Base-by-base conservation (phyloP, 2,797 vertebrate genomes). In the Lateolabrax maculatus region DNA sequence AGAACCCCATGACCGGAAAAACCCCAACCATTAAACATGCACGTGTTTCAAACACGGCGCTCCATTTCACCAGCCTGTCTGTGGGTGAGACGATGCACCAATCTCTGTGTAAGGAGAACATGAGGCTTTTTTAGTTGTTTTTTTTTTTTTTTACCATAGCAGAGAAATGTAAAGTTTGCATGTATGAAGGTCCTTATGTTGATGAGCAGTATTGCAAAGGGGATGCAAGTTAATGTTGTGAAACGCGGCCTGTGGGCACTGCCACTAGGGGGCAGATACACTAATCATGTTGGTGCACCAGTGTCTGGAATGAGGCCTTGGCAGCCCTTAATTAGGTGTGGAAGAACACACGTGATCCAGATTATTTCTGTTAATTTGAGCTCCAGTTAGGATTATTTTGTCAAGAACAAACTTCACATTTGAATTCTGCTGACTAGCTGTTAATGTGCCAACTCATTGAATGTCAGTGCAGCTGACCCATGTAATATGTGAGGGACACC, bases 251-350 rank as follows among this genome's bases (percentile, higher is more conserved):
- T 23, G 43, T 6, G 16, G 15, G 19, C 15, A 18, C 1, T 16
- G 41, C 58, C 53, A 57, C 29, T 5, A n/a, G 64, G 11, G 9
- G 71, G 60, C 56, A 36, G 23, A 56, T 21, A 62, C 37, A 69
- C 52, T 61, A 44, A 72, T 55, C 19, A 49, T 64, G 43, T 53
- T 29, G 12, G 31, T 69, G 23, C 71, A n/a, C 44, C 31, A 39
- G 21, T 4, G 10, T 51, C 6, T 46, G 9, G 41, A 67, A 2
- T 1, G 44, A 16, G 44, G 48, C 15, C 21, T 49, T 12, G 3
- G 29, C 15, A 41, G 23, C 44, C 3, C 18, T 6, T 1, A 37
- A 6, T 27, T 23, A 67, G 27, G 29, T 21, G 48, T 55, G 64
- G 36, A 19, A 9, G 9, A n/a, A n/a, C n/a, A n/a, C n/a, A n/a